Conservation (phyloP, 1,140 invertebrate genomes). For the Akabosia matsudoensis region DNA sequence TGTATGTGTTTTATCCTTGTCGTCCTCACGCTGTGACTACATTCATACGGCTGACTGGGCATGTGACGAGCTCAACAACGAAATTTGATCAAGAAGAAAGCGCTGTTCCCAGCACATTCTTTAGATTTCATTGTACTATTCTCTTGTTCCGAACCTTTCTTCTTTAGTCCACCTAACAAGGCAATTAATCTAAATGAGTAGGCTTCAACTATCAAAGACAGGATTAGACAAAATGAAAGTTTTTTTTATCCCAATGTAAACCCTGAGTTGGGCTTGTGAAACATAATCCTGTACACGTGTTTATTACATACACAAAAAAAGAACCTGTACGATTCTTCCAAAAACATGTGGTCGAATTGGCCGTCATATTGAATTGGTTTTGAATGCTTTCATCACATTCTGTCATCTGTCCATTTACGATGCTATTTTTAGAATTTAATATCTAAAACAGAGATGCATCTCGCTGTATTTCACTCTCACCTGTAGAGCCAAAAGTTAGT, state of each 20-base stretch:
- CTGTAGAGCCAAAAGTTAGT: constrained; percentile 80
- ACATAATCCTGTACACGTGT: background rate
- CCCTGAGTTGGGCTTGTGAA: too few species aligned
- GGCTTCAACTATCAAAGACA: too few species aligned
- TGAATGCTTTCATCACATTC: too few species aligned
- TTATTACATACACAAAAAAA: background rate
- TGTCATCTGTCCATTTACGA: too few species aligned
- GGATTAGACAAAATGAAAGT: too few species aligned
- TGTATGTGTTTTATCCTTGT: too few species aligned
- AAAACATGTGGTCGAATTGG: background rate
- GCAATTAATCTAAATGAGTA: background rate
- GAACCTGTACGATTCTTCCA: background rate
- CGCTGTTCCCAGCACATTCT: background rate
- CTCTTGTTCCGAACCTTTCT: background rate
- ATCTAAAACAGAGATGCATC: too few species aligned
- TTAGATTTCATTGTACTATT: background rate
- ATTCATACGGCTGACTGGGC: too few species aligned
- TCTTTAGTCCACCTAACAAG: background rate
- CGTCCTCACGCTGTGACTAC: too few species aligned
- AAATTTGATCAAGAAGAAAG: background rate
- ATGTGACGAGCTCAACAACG: background rate
- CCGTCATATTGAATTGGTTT: background rate
- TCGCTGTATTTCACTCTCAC: too few species aligned
- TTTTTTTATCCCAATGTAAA: too few species aligned
- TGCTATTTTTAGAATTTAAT: too few species aligned